Evolutionary conservation across 37 sponge, comb jelly and placozoan species (phyloP), one percentile per base, ranked within the genome.

Genomic region (Beroe ovata): DNA sequence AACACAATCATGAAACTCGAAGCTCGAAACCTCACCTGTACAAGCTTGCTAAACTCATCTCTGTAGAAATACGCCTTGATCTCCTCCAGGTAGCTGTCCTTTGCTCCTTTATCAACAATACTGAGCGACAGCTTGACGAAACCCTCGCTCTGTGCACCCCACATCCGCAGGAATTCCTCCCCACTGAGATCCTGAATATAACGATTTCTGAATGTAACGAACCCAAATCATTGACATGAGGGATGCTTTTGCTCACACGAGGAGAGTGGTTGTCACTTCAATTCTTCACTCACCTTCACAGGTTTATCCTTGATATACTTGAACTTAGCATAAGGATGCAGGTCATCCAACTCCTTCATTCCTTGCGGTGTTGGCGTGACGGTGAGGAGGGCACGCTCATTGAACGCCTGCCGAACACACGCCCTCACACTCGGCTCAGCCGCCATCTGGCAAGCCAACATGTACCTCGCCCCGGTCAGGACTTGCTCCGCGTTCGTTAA

Each of bases 231-330:
- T n/a, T n/a, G n/a, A n/a, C n/a, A n/a, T n/a, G n/a, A n/a, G n/a
- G n/a, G n/a, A n/a, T n/a, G n/a, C n/a, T n/a, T n/a, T n/a, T n/a
- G n/a, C n/a, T n/a, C n/a, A n/a, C n/a, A n/a, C n/a, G n/a, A n/a
- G n/a, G n/a, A n/a, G n/a, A n/a, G n/a, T n/a, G n/a, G n/a, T n/a
- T n/a, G n/a, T n/a, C n/a, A n/a, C n/a, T n/a, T n/a, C n/a, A n/a
- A n/a, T n/a, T n/a, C n/a, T 14, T 28, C 38, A 42, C 54, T 22
- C 16, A 77, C 84, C 54, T 88, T 66, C 34, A 97, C 90, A 1
- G 97, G 97, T 32, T 97, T 97, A 89, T 95, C 94, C 58, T 91
- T 90, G 16, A 97, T 37, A 64, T 94, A 97, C 91, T 95, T 95
- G 89, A 91, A 93, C 22, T 89, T 61, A 25, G 42, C 89, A 89